Evolutionary conservation across 92 coral and sea anemone species (phyloP), one percentile per base, ranked within the genome.

Genomic region (Nematostella vectensis): DNA sequence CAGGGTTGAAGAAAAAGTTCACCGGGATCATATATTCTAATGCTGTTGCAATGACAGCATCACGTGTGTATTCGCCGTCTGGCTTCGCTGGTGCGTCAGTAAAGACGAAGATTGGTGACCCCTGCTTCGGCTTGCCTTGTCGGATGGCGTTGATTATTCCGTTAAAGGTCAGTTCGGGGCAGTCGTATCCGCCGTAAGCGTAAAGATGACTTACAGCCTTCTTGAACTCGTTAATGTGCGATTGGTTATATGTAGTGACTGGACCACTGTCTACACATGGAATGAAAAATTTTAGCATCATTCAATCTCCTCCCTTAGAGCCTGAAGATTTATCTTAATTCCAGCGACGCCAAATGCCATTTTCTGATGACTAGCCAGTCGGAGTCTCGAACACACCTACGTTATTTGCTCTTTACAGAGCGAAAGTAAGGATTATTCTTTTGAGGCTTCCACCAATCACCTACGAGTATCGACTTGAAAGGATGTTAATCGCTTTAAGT

Each of bases 61-160:
- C 87, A 4, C 63, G 22, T n/a, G 57, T 74, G 77, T 79, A 79
- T 11, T 79, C 68, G 11, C 58, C 55, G 17, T 58, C 28, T 13
- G 63, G 49, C 39, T 79, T 79, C 0, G 71, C 54, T 1, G 75
- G 80, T 11, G 86, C 86, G 44, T 79, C 86, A 20, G 86, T 79
- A 28, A 79, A 79, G 15, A 79, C 86, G 29, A 53, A 79, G 76
- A 79, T 79, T 10, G 86, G 86, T 0, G 86, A 79, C 21, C 76
- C 58, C 20, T 39, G 31, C 27, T 12, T 19, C 2, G 86, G 86
- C 1, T 60, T 27, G 2, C 80, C 86, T 4, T 37, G 28, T 33
- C 62, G 69, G 22, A 79, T 67, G 33, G 86, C 86, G 36, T 73
- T 72, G 20, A 79, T 73, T 47, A 79, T 67, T 16, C 81, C 81